phyloP scores from a whole-genome alignment of 1,140 invertebrate genomes.

The Procambarus virginalis region DNA sequence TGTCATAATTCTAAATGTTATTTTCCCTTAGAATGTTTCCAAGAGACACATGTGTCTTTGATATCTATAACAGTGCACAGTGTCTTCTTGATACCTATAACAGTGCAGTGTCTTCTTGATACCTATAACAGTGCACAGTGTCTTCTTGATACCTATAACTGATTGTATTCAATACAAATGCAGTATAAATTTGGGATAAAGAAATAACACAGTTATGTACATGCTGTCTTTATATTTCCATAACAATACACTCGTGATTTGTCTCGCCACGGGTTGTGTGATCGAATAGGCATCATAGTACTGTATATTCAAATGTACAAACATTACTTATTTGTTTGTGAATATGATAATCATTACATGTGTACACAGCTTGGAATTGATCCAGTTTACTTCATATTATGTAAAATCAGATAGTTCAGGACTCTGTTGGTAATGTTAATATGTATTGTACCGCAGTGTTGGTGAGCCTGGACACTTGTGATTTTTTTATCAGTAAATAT shows the following conservation, averaged over 20 bases:
- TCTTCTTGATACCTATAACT: no score
- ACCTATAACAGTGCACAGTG: no score
- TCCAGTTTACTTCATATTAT: not conserved
- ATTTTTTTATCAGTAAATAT: not conserved
- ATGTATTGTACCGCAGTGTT: no score
- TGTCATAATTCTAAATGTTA: no score
- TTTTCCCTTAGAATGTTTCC: no score
- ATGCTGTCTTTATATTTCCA: constrained; percentile 8
- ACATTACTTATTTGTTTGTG: constrained; percentile 8
- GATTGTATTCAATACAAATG: no score
- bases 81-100: no score
- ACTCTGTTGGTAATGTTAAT: not conserved
- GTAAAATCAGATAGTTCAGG: not conserved
- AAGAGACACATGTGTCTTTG: no score
- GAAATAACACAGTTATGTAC: constrained; percentile 6
- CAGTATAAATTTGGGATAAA: not conserved
- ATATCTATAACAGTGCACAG: no score
- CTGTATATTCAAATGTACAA: constrained; percentile 3
- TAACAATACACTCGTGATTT: constrained; percentile 13
- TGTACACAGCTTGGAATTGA: not conserved
- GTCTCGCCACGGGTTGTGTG: not conserved
- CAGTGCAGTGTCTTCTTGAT: no score
- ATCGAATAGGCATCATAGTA: constrained; percentile 2
- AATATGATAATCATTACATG: not conserved
- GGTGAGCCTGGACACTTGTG: not conserved